Evolutionary conservation across 2,888 invertebrate species (phyloP).

Genomic region (Synanthedon myopaeformis): DNA sequence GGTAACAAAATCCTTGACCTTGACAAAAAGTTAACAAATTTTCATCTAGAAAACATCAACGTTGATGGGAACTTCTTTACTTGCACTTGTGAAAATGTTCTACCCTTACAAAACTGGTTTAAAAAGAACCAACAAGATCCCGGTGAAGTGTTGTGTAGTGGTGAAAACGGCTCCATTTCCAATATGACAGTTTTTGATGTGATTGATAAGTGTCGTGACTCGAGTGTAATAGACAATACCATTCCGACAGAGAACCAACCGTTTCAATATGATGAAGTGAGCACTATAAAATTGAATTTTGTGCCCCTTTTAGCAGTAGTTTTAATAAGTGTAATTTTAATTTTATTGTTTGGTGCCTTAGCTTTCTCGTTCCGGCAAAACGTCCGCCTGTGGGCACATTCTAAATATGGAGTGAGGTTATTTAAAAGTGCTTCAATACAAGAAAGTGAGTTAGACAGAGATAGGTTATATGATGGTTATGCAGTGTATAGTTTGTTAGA

Average conservation of each 20-base stretch:
- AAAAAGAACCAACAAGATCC: slow-evolving; percentile 74
- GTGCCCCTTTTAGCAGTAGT: slow-evolving; percentile 81
- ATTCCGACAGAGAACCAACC: slow-evolving; percentile 69
- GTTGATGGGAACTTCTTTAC: slow-evolving; percentile 83
- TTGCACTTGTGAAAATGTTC: slow-evolving; percentile 79
- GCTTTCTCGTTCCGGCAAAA: slow-evolving; percentile 83
- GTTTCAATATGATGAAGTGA: slow-evolving; percentile 74
- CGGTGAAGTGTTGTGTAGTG: slow-evolving; percentile 74
- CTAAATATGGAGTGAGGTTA: slow-evolving; percentile 82
- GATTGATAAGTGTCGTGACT: slow-evolving; percentile 60
- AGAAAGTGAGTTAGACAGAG: slow-evolving; percentile 71
- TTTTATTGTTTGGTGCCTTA: slow-evolving; percentile 78
- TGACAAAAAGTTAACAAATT: slow-evolving; percentile 73
- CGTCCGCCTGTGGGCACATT: slow-evolving; percentile 83
- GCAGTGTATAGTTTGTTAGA: slow-evolving; percentile 88
- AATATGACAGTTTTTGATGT: slow-evolving; percentile 60
- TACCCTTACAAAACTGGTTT: slow-evolving; percentile 76
- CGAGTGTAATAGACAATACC: slow-evolving; percentile 64
- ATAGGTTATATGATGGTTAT: slow-evolving; percentile 87
- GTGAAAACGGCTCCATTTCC: slow-evolving; percentile 54
- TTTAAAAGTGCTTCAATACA: slow-evolving; percentile 74
- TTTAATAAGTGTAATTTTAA: slow-evolving; percentile 77
- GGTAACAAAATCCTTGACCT: slow-evolving; percentile 81
- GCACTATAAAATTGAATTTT: slow-evolving; percentile 75
- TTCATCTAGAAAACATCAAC: slow-evolving; percentile 73